Evolutionary conservation across 2,113 vertebrate genomes (phyloP).

Genomic region (Melozone crissalis): DNA sequence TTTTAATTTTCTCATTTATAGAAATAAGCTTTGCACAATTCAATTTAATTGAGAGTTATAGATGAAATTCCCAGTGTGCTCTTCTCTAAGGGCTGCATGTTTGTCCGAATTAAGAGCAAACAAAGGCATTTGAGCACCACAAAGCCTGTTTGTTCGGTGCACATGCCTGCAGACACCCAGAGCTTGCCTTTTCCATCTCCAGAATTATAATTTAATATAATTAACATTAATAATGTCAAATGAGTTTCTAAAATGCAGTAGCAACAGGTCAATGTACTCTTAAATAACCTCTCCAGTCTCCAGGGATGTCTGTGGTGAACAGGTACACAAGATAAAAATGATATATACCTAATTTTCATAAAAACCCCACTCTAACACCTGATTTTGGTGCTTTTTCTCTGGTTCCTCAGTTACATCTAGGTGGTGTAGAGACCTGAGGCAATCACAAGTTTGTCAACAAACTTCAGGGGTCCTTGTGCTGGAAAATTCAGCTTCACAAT

Average conservation of each 20-base stretch:
- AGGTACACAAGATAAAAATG: not conserved
- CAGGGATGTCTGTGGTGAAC: not conserved
- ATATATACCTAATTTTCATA: not conserved
- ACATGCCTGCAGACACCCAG: slow-evolving; percentile 7
- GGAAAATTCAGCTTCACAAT: not conserved
- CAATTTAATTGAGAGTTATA: slow-evolving; percentile 49
- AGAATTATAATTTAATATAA: not conserved
- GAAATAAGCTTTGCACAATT: slow-evolving; percentile 61
- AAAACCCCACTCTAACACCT: not conserved
- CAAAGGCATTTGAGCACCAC: not conserved
- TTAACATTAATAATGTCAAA: not conserved
- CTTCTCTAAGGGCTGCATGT: slow-evolving; percentile 17
- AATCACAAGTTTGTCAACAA: not conserved
- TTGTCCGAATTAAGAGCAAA: slow-evolving; percentile 48
- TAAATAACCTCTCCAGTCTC: not conserved
- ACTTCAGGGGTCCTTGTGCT: not conserved
- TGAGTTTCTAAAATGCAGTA: not conserved
- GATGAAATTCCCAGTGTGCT: slow-evolving; percentile 22
- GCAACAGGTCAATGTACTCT: not conserved
- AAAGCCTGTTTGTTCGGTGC: slow-evolving; percentile 8
- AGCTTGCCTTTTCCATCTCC: not conserved
- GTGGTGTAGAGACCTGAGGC: not conserved
- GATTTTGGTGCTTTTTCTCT: not conserved
- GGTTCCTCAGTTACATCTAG: not conserved
- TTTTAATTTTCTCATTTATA: slow-evolving; percentile 66